A percentile compares a stretch with the other conserved stretches of the same genome.
These are phyloP conservation scores for Chelon auratus DNA, from an alignment of 2,797 vertebrate genomes.

Conservation along the genomic window DNA sequence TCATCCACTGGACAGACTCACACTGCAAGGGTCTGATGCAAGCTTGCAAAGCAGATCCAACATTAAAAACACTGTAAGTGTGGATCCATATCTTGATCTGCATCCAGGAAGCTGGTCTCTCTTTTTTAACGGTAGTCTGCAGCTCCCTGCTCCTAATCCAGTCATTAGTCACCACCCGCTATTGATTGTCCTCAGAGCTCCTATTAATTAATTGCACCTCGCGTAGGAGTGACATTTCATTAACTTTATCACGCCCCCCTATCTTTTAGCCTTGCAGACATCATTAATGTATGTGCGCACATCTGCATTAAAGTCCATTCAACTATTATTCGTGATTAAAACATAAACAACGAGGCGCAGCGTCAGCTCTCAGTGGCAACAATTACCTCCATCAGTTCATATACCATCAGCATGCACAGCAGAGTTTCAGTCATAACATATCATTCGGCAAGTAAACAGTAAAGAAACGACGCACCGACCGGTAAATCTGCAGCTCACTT, in stretches of 20 bases:
- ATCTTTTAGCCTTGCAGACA: not conserved
- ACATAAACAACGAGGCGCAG: not conserved
- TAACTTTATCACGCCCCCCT: not conserved
- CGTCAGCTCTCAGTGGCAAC: conserved; percentile 18
- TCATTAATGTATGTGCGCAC: not conserved
- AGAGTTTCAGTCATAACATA: not conserved
- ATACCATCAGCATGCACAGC: not conserved
- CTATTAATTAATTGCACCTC: conserved; percentile 37
- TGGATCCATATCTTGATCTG: conserved; percentile 1
- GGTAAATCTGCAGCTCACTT: conserved; percentile 40
- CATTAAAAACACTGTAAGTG: not conserved
- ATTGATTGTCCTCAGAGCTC: conserved; percentile 29
- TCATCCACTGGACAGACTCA: not conserved
- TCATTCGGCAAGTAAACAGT: not conserved
- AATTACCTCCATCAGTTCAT: conserved; percentile 9
- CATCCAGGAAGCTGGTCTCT: conserved; percentile 1
- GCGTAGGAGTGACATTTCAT: conserved; percentile 17
- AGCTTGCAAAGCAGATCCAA: not conserved
- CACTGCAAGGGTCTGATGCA: not conserved
- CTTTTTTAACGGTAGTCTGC: not conserved
- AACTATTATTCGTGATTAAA: not conserved
- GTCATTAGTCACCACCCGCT: conserved; percentile 52
- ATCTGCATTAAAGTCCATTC: not conserved
- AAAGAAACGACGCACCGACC: conserved; percentile 8
- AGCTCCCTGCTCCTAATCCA: conserved; percentile 34